phyloP scores from a whole-genome alignment of 2,113 vertebrate species.

The Heloderma charlesbogerti region DNA sequence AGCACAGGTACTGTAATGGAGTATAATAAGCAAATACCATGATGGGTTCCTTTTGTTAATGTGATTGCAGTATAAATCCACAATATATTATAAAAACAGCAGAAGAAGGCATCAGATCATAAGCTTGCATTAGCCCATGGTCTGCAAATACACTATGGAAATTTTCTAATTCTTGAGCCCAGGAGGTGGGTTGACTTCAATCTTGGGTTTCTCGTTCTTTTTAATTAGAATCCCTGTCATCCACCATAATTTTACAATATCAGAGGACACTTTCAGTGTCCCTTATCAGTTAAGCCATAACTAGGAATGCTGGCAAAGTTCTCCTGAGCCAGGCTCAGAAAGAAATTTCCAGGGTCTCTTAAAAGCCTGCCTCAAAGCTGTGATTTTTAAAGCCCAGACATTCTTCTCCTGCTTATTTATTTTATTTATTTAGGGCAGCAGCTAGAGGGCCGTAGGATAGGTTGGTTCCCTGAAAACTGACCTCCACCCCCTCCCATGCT shows the following conservation, averaged over 20 bases:
- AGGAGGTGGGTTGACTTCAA: not conserved
- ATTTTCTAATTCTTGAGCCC: constrained; percentile 38
- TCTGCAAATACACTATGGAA: constrained; percentile 53
- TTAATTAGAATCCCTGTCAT: not conserved
- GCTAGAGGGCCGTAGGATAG: too few relatives aligned
- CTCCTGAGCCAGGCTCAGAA: not conserved
- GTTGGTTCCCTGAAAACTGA: too few relatives aligned
- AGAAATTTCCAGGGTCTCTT: too few relatives aligned
- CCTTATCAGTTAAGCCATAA: not conserved
- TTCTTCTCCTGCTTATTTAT: too few relatives aligned
- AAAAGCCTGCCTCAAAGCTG: not conserved
- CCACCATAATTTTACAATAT: not conserved
- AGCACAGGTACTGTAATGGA: constrained; percentile 71
- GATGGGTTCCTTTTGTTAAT: constrained; percentile 66
- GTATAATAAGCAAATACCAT: constrained; percentile 73
- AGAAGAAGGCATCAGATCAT: constrained; percentile 31
- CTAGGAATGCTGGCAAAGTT: not conserved
- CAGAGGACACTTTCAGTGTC: too few relatives aligned
- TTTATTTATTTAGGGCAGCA: too few relatives aligned
- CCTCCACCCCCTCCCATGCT: too few relatives aligned
- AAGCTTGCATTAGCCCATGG: not conserved
- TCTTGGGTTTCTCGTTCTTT: not conserved
- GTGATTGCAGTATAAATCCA: constrained; percentile 66
- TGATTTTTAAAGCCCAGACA: too few relatives aligned
- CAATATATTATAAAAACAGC: constrained; percentile 59